Evolutionary conservation across 2,888 invertebrate species (phyloP).

Genomic region (Papilio gigon): DNA sequence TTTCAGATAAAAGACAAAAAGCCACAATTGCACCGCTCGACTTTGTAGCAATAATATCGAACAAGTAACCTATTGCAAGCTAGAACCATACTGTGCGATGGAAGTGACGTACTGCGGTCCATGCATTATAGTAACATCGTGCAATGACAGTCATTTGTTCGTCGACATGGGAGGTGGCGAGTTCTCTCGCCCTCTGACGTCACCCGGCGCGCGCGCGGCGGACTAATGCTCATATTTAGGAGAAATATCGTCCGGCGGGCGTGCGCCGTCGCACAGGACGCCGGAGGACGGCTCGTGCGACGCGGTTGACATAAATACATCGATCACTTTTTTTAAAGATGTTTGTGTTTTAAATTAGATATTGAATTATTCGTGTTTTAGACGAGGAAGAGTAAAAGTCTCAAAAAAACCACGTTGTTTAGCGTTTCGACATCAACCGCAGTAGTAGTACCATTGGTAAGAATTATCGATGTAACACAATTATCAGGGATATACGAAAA

Average conservation of each 20-base stretch:
- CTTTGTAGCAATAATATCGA: not conserved
- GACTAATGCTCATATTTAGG: slow-evolving; percentile 13
- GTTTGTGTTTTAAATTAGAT: not conserved
- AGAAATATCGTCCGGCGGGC: slow-evolving; percentile 6
- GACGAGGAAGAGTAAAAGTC: no score
- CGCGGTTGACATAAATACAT: not conserved
- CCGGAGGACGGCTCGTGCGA: not conserved
- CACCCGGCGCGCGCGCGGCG: not conserved
- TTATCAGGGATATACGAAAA: not conserved
- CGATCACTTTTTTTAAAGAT: not conserved
- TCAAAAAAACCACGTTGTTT: no score
- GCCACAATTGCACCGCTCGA: no score
- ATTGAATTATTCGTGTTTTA: no score
- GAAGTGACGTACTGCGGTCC: no score
- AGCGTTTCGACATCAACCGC: no score
- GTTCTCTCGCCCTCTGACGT: slow-evolving; percentile 1
- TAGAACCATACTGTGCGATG: not conserved
- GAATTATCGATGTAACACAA: not conserved
- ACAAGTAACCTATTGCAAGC: not conserved
- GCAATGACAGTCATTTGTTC: not conserved
- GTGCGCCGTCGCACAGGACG: not conserved
- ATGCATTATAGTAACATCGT: no score
- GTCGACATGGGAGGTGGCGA: not conserved
- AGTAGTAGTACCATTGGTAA: no score
- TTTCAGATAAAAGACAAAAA: not conserved